Evolutionary conservation across 2,113 vertebrate genomes (phyloP).

Genomic region (Platichthys flesus): DNA sequence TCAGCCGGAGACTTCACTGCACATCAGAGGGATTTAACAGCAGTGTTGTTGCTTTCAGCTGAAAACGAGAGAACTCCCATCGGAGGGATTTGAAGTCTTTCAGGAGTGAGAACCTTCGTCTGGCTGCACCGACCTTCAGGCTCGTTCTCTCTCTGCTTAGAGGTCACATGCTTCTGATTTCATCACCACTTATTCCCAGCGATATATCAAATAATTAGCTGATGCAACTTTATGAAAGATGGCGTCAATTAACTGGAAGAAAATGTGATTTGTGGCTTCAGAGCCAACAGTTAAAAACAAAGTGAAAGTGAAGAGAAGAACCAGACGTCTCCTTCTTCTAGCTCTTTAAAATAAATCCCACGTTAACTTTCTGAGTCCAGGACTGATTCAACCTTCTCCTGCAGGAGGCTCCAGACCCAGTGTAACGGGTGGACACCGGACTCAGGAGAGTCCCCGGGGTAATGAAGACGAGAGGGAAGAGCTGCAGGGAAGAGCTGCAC

Average conservation of each 20-base stretch:
- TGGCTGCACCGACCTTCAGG: background rate
- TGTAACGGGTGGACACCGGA: too few relatives aligned
- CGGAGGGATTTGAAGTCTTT: background rate
- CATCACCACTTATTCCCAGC: background rate
- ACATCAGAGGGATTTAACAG: too few relatives aligned
- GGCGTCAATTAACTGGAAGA: background rate
- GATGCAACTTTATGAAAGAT: slow-evolving; percentile 31
- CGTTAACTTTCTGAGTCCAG: too few relatives aligned
- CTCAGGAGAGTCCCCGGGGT: too few relatives aligned
- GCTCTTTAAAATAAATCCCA: background rate
- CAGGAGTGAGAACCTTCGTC: background rate
- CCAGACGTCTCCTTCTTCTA: background rate
- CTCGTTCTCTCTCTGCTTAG: background rate
- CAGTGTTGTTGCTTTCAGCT: too few relatives aligned
- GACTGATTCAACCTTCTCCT: too few relatives aligned
- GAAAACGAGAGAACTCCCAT: too few relatives aligned
- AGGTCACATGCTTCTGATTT: slow-evolving; percentile 3
- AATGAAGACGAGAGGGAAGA: background rate
- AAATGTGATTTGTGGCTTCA: background rate
- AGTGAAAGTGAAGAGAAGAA: background rate
- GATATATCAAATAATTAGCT: background rate
- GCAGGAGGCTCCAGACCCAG: too few relatives aligned
- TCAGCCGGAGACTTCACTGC: too few relatives aligned
- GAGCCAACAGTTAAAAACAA: background rate
- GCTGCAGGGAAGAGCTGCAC: background rate